Base-by-base conservation (phyloP, 2,888 invertebrate species). In the Xestia rhomboidea region DNA sequence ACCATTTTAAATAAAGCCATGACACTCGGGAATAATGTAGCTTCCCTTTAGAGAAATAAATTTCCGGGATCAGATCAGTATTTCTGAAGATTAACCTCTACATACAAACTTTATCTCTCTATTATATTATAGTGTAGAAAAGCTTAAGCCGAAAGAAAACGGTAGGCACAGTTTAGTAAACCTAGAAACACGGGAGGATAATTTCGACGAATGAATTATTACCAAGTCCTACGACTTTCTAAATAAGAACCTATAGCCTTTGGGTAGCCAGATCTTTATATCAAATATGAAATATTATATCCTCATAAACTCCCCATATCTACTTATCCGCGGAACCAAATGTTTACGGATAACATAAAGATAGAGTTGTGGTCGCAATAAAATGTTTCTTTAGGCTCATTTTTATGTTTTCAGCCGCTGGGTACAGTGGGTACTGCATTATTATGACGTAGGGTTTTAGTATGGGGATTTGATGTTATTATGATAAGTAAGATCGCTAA, bases 321-420 rank as follows among this genome's bases (percentile, higher is more conserved):
- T 79, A 79, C 73, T 80, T 86, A 78, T 76, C 80, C 71, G 38
- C 72, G 62, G 78, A 82, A 74, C 84, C 62, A 68, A 85, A 88
- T 86, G 83, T 86, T 88, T 85, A 83, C 75, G 84, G 72, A 74
- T 68, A 76, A 62, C 76, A 81, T 86, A 87, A 83, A 87, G 75
- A n/a, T 67, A 49, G 83, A 75, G 71, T 76, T 81, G 87, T 78
- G 76, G 73, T 60, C 68, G 77, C 79, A 78, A 79, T 89, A 88
- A 87, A 87, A 87, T 85, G 79, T 84, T 88, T 85, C 73, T 80
- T 78, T 77, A 84, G 78, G 74, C 57, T 75, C 66, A 78, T 76
- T 79, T 79, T 80, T 76, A 86, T 78, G 67, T 78, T 79, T 77
- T 79, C 71, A 74, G 69, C 30, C 71, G 54, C 71, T 69, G 60